Evolutionary conservation across 2,888 invertebrate species (phyloP).

Genomic region (Drosophila mimica): DNA sequence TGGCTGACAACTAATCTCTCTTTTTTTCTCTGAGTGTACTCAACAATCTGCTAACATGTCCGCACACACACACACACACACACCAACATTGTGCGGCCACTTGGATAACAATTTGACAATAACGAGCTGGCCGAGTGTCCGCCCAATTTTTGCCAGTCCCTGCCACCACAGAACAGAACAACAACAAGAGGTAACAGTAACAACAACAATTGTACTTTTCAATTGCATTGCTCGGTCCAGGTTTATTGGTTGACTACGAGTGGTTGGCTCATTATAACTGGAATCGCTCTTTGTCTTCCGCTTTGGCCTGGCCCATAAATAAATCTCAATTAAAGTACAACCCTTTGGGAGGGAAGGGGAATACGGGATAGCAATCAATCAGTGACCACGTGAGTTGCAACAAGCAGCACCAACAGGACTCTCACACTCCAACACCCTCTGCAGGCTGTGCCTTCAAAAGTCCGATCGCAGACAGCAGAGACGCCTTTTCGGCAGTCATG

Average conservation of each 20-base stretch:
- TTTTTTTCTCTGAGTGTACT: conserved; percentile 22
- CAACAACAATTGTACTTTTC: conserved; percentile 70
- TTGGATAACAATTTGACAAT: conserved; percentile 77
- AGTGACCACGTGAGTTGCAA: conserved; percentile 45
- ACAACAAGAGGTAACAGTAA: conserved; percentile 10
- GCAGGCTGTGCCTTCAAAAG: conserved; percentile 2
- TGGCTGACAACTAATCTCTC: background rate
- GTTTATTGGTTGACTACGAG: conserved; percentile 42
- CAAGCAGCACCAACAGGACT: conserved; percentile 36
- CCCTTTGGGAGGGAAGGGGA: conserved; percentile 46
- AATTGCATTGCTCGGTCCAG: conserved; percentile 60
- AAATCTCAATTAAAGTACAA: conserved; percentile 80
- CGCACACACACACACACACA: conserved; percentile 19
- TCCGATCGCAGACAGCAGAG: conserved; percentile 19
- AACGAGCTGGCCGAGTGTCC: conserved; percentile 68
- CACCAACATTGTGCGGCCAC: conserved; percentile 20
- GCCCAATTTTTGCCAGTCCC: conserved; percentile 69
- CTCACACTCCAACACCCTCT: background rate
- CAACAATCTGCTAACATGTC: conserved; percentile 63
- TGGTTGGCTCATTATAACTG: conserved; percentile 75
- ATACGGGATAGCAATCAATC: conserved; percentile 70
- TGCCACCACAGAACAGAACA: conserved; percentile 49
- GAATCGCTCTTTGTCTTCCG: conserved; percentile 56
- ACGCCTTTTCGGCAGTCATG: conserved; percentile 63
- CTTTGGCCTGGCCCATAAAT: conserved; percentile 65